Evolutionary conservation across 53 echinoderm and acorn worm genomes (phyloP).

Genomic region (Pentamera pediparva): DNA sequence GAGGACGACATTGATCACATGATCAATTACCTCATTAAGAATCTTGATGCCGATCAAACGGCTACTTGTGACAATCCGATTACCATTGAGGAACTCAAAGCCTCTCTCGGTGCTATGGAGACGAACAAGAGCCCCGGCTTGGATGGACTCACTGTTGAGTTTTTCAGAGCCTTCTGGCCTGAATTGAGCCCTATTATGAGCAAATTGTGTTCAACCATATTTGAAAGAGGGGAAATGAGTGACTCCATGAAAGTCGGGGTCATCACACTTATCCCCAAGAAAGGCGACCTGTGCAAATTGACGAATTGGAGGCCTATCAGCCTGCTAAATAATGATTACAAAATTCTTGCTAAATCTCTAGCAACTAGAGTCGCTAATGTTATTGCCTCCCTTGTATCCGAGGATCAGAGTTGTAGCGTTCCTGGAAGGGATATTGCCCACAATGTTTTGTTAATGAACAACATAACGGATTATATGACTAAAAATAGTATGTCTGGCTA

Average conservation of each 20-base stretch:
- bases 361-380: background rate
- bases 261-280: conserved; percentile 24
- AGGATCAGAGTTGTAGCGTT: conserved; percentile 24
- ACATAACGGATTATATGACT: background rate
- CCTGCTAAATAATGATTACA: conserved; percentile 15
- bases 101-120: background rate
- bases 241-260: background rate
- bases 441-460: conserved; percentile 6
- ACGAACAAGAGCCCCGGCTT: conserved; percentile 20
- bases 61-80: background rate
- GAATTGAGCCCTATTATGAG: background rate
- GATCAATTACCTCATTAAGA: too few species aligned
- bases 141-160: conserved; percentile 27
- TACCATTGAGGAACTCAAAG: background rate
- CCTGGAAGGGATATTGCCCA: conserved; percentile 18
- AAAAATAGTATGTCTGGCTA: background rate
- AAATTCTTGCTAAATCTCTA: conserved; percentile 14
- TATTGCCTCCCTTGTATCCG: conserved; percentile 1
- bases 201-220: background rate
- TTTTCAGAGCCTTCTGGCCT: conserved; percentile 11
- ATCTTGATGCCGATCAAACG: too few species aligned
- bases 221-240: background rate
- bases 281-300: background rate
- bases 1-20: too few species aligned
- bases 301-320: conserved; percentile 27